Conservation (phyloP, 2,888 invertebrate genomes). For the Sphaerophoria taeniata region DNA sequence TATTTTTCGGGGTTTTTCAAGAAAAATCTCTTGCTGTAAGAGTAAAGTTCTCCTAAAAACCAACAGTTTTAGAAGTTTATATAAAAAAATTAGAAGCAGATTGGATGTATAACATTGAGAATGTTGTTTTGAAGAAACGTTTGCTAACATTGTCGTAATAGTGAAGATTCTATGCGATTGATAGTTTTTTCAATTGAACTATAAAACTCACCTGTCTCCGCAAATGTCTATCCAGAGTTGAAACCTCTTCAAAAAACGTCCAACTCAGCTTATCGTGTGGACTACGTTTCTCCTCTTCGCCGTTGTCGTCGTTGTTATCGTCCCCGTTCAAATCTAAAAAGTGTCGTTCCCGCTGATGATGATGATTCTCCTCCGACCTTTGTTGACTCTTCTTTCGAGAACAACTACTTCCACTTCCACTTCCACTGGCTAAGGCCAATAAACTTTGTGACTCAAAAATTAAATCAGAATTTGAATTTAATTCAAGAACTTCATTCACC, state of each 20-base stretch:
- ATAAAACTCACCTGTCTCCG: constrained; percentile 73
- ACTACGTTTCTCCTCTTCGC: constrained; percentile 24
- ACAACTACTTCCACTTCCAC: constrained; percentile 16
- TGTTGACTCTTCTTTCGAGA: constrained; percentile 32
- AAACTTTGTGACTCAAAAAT: constrained; percentile 75
- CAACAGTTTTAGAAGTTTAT: no score
- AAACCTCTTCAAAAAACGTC: constrained; percentile 78
- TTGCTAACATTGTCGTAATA: no score
- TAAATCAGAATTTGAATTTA: constrained; percentile 76
- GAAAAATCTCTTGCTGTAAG: no score
- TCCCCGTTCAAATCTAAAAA: constrained; percentile 47
- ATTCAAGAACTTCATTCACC: constrained; percentile 77
- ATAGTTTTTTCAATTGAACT: no score
- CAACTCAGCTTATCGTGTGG: constrained; percentile 77
- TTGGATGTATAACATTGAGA: no score
- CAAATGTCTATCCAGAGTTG: constrained; percentile 77
- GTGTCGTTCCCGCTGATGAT: constrained; percentile 33
- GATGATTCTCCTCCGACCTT: constrained; percentile 32
- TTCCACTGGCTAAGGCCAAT: constrained; percentile 48
- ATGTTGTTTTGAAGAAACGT: no score
- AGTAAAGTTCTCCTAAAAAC: no score
- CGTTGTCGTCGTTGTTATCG: background rate
- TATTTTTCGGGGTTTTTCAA: no score
- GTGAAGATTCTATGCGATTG: no score
- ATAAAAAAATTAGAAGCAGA: no score